These are phyloP conservation scores for Smithornis capensis DNA, from an alignment of 2,113 vertebrate species.

Conservation along the genomic window DNA sequence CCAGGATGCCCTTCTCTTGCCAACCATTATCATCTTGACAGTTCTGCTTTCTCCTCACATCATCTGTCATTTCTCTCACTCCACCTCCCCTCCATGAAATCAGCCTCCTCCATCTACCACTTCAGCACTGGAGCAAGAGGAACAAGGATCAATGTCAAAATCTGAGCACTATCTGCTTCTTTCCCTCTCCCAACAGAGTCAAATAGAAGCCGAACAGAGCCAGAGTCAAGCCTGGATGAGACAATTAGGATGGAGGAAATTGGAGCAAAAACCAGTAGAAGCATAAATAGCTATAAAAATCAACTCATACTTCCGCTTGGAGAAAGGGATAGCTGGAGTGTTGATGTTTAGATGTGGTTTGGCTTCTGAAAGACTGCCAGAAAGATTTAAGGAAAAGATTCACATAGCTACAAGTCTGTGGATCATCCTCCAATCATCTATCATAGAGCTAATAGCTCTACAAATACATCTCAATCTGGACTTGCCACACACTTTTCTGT, in stretches of 20 bases:
- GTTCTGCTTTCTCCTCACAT: slow-evolving; percentile 48
- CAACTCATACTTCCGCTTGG: neutral
- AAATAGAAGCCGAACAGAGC: neutral
- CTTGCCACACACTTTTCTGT: neutral
- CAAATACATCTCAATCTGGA: neutral
- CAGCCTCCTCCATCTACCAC: neutral
- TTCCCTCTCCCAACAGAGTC: neutral
- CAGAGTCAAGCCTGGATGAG: neutral
- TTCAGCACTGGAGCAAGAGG: neutral
- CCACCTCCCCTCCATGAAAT: neutral
- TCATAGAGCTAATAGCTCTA: neutral
- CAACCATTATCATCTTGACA: slow-evolving; percentile 46
- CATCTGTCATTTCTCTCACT: slow-evolving; percentile 1
- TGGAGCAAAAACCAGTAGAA: neutral
- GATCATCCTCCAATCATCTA: neutral
- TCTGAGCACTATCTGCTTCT: neutral
- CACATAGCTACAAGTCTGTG: neutral
- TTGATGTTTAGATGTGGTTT: neutral
- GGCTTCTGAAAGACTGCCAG: neutral
- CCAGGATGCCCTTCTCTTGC: neutral
- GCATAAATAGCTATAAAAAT: neutral
- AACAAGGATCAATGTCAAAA: neutral
- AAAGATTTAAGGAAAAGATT: neutral
- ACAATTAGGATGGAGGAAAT: neutral
- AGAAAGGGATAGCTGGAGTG: neutral